These are phyloP conservation scores for Numida meleagris DNA, from an alignment of 2,113 vertebrate species.

Conservation along the genomic window DNA sequence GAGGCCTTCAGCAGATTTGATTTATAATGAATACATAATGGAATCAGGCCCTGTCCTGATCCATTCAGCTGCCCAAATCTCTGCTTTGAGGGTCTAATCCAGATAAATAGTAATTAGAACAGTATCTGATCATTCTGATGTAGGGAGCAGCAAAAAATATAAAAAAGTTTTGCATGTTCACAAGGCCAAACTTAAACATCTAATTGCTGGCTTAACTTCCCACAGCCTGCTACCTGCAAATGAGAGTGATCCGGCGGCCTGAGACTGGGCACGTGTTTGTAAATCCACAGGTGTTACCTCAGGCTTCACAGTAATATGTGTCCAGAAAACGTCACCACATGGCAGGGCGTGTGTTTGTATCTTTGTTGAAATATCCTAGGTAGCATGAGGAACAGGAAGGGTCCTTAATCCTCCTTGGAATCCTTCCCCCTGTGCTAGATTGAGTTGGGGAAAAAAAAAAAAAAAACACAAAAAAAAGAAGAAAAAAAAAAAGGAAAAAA, in stretches of 20 bases:
- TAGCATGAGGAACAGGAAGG: neutral
- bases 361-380: neutral
- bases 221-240: neutral
- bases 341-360: neutral
- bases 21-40: neutral
- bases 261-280: neutral
- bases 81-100: neutral
- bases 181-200: neutral
- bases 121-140: neutral
- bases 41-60: neutral
- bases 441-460: neutral
- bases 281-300: neutral
- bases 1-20: neutral
- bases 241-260: neutral
- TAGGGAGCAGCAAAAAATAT: neutral
- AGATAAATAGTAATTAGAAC: neutral
- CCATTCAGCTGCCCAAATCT: neutral
- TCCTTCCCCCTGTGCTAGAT: neutral
- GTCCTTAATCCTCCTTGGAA: neutral
- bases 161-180: neutral
- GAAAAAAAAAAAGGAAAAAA: fast-evolving
- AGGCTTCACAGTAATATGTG: neutral
- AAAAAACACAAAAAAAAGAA: too few species aligned
- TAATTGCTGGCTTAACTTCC: neutral
- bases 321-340: neutral